These are phyloP conservation scores for Anthophora plumipes DNA, from an alignment of 2,888 invertebrate species.

Conservation along the genomic window DNA sequence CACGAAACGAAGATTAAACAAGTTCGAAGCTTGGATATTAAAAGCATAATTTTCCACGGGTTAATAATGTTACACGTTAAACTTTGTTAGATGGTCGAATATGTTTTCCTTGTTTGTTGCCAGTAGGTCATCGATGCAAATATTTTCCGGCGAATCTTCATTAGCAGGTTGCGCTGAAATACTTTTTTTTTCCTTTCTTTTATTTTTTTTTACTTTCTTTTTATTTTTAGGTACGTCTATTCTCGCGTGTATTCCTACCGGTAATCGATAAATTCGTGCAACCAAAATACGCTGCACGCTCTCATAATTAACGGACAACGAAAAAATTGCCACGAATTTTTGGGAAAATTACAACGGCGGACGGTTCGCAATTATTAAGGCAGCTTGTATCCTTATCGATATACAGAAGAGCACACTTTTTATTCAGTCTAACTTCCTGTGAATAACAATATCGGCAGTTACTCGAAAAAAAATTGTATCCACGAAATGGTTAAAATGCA, in stretches of 20 bases:
- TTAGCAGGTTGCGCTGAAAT: not conserved
- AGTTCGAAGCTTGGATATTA: no score
- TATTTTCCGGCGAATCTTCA: constrained; percentile 22
- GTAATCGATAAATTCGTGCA: constrained; percentile 17
- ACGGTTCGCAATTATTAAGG: constrained; percentile 3
- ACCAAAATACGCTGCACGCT: constrained; percentile 9
- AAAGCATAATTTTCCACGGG: not conserved
- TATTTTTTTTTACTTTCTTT: no score
- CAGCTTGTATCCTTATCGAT: not conserved
- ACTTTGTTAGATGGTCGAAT: not conserved
- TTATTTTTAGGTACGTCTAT: constrained; percentile 2
- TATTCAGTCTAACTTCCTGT: not conserved
- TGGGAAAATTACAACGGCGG: not conserved
- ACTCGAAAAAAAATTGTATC: not conserved
- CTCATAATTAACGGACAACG: constrained; percentile 23
- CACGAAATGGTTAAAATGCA: not conserved
- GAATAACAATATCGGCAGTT: not conserved
- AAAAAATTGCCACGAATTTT: constrained; percentile 11
- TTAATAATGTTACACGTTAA: not conserved
- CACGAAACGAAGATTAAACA: no score
- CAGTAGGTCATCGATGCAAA: constrained; percentile 9
- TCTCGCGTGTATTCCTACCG: constrained; percentile 9
- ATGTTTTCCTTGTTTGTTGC: not conserved
- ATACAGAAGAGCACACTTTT: not conserved
- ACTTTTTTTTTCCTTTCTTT: no score